These are phyloP conservation scores for Sparidentex hasta DNA, from an alignment of 2,797 vertebrate species.

Conservation along the genomic window DNA sequence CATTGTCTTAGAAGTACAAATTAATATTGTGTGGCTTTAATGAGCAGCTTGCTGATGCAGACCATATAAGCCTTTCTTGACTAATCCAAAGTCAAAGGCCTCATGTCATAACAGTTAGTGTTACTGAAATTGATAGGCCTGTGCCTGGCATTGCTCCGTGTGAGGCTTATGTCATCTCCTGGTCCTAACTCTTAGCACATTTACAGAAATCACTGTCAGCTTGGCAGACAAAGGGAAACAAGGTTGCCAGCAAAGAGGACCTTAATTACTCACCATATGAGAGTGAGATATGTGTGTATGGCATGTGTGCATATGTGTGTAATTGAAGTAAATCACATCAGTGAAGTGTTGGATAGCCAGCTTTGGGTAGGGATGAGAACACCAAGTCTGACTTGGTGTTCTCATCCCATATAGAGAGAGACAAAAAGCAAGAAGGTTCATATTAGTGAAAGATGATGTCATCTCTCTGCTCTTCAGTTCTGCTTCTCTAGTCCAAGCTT, in stretches of 20 bases:
- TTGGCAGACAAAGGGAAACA: slow-evolving; percentile 42
- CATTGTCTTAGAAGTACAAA: slow-evolving; percentile 22
- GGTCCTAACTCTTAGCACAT: slow-evolving; percentile 56
- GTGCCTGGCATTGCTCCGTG: slow-evolving; percentile 54
- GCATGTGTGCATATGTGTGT: slow-evolving; percentile 30
- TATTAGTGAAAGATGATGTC: slow-evolving; percentile 76
- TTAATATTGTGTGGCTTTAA: slow-evolving; percentile 49
- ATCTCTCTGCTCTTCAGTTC: slow-evolving; percentile 60
- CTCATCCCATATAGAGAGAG: slow-evolving; percentile 60
- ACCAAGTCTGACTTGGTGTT: slow-evolving; percentile 41
- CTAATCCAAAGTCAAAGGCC: slow-evolving; percentile 57
- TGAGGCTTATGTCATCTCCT: slow-evolving; percentile 67
- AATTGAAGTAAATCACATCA: slow-evolving; percentile 51
- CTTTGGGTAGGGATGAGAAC: slow-evolving; percentile 2
- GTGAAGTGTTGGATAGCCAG: slow-evolving; percentile 43
- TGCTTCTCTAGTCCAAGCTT: slow-evolving; percentile 43
- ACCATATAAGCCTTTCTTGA: slow-evolving; percentile 53
- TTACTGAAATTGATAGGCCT: slow-evolving; percentile 58
- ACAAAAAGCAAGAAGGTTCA: slow-evolving; percentile 68
- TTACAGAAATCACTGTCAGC: slow-evolving; percentile 50
- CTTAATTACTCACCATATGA: slow-evolving; percentile 56
- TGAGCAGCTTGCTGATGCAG: slow-evolving; percentile 25
- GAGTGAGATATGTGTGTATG: slow-evolving; percentile 12
- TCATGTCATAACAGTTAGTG: slow-evolving; percentile 68
- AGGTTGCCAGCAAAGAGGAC: slow-evolving; percentile 53